Conservation (phyloP, 1,140 invertebrate species). For the Bombus picipes region DNA sequence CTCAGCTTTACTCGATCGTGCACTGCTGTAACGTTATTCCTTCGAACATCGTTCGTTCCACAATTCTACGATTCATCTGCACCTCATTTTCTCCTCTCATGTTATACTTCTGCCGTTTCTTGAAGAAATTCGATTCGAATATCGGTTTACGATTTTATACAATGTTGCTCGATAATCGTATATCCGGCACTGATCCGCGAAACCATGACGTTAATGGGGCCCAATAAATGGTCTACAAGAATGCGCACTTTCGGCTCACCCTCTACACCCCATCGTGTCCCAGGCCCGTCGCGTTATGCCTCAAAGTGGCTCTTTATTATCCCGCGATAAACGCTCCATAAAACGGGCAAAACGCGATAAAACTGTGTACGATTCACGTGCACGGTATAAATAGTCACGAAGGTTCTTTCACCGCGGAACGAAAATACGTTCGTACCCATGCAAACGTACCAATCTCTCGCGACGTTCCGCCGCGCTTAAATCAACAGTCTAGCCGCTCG, state of each 20-base stretch:
- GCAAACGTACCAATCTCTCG: conserved; percentile 66
- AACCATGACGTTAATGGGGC: not conserved
- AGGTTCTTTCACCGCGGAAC: conserved; percentile 64
- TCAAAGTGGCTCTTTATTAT: conserved; percentile 63
- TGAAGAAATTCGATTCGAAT: not conserved
- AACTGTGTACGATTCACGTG: conserved; percentile 58
- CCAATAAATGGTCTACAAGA: conserved; percentile 14
- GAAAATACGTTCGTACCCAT: conserved; percentile 65
- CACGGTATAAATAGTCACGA: conserved; percentile 63
- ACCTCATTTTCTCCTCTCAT: no score
- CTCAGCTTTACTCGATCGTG: not conserved
- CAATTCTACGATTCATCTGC: not conserved
- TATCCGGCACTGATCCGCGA: not conserved
- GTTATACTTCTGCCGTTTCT: not conserved
- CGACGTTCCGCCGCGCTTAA: conserved; percentile 62
- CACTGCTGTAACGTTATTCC: not conserved
- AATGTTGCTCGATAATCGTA: not conserved
- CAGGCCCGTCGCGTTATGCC: conserved; percentile 24
- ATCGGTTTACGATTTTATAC: no score
- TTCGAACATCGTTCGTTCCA: not conserved
- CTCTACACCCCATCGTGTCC: conserved; percentile 2
- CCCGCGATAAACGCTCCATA: conserved; percentile 55
- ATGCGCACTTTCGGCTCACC: conserved; percentile 23
- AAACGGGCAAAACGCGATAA: conserved; percentile 58
- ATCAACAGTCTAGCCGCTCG: conserved; percentile 64